Evolutionary conservation across 2,797 vertebrate genomes (phyloP).

Genomic region (Pempheris klunzingeri): DNA sequence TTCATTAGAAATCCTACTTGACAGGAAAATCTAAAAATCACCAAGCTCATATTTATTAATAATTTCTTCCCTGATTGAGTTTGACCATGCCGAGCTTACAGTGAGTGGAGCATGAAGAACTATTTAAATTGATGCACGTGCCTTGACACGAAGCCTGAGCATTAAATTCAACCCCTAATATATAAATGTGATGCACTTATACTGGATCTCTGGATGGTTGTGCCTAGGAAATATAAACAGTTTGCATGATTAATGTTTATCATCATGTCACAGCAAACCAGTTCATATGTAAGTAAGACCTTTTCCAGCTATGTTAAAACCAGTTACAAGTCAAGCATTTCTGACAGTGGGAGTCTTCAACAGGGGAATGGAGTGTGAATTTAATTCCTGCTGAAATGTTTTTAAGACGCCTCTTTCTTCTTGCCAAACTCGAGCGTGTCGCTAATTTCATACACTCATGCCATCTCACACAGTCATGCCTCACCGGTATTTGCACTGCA

Average conservation of each 20-base stretch:
- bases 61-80: not conserved
- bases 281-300: not conserved
- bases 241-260: not conserved
- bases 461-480: constrained; percentile 5
- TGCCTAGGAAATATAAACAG: constrained; percentile 4
- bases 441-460: constrained; percentile 2
- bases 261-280: not conserved
- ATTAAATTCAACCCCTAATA: not conserved
- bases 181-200: not conserved
- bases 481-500: not conserved
- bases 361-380: not conserved
- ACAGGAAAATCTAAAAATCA: not conserved
- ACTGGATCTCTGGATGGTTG: not conserved
- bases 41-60: not conserved
- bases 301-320: not conserved
- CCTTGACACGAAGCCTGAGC: not conserved
- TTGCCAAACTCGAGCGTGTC: not conserved
- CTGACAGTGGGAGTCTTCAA: not conserved
- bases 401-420: too few relatives aligned
- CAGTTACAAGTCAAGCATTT: not conserved
- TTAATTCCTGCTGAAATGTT: not conserved
- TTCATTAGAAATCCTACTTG: not conserved
- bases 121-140: not conserved
- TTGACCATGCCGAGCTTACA: not conserved
- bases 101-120: not conserved